These are phyloP conservation scores for Pseudorhiza aurosa DNA, from an alignment of 30 jellyfish, hydroid and myxozoan genomes.

Conservation along the genomic window DNA sequence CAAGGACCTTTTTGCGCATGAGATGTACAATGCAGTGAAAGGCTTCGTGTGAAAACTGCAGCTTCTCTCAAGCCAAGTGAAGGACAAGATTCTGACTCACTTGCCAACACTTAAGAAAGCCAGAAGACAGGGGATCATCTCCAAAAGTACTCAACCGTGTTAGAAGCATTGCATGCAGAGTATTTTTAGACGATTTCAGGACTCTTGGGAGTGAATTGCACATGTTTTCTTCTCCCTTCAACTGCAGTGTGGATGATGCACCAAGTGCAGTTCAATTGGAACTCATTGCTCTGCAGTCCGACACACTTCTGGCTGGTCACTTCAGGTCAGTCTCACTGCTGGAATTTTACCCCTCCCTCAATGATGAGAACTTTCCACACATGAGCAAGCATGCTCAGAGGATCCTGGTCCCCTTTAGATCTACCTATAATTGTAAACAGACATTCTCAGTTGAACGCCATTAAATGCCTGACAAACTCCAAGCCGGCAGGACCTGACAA, in stretches of 20 bases:
- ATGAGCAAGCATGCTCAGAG: too few species aligned
- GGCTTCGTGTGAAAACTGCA: not conserved
- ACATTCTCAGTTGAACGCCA: too few species aligned
- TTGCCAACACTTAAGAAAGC: not conserved
- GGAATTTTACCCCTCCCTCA: not conserved
- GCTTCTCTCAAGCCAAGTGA: not conserved
- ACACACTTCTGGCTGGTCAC: not conserved
- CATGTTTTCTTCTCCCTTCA: not conserved
- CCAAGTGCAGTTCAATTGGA: slow-evolving; percentile 1
- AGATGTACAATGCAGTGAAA: not conserved
- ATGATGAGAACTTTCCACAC: not conserved
- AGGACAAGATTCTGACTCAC: slow-evolving; percentile 2
- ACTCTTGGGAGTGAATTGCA: not conserved
- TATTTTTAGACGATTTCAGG: slow-evolving; percentile 15
- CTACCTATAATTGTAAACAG: too few species aligned
- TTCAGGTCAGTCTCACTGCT: not conserved
- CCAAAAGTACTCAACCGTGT: slow-evolving; percentile 3
- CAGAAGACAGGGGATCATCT: not conserved
- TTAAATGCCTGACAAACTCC: too few species aligned
- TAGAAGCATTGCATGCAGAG: slow-evolving; percentile 10
- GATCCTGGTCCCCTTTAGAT: too few species aligned
- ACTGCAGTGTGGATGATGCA: slow-evolving; percentile 8
- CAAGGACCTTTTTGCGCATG: not conserved
- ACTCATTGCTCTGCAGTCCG: not conserved
- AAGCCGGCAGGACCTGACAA: too few species aligned